These are phyloP conservation scores for Cathartes aura DNA, from an alignment of 2,113 vertebrate species.

Conservation along the genomic window DNA sequence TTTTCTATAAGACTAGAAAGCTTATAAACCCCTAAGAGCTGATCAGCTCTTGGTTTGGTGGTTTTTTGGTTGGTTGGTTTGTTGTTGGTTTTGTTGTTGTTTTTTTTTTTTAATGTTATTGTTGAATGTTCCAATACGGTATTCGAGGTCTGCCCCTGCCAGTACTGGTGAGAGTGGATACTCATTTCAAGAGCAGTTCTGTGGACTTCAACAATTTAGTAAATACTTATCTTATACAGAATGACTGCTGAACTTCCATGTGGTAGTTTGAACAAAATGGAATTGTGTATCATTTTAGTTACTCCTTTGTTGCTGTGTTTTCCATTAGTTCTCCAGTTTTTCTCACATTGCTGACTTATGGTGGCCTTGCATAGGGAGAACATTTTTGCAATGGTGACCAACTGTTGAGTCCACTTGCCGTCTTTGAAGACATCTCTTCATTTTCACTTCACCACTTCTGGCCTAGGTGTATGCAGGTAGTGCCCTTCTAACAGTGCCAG, in stretches of 20 bases:
- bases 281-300: neutral
- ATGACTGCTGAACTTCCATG: neutral
- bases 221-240: neutral
- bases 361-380: neutral
- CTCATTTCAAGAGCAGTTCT: neutral
- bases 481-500: neutral
- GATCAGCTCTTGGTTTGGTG: neutral
- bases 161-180: neutral
- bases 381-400: neutral
- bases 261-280: neutral
- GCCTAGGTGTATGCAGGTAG: too few species aligned
- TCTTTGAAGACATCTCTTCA: neutral
- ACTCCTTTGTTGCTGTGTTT: neutral
- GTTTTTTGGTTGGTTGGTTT: neutral
- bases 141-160: neutral
- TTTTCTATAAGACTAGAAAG: neutral
- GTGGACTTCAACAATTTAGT: neutral
- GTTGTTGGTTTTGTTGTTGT: neutral
- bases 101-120: neutral
- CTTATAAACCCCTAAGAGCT: neutral
- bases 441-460: neutral
- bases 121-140: neutral
- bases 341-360: neutral
- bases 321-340: neutral
- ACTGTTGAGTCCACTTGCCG: neutral